These are phyloP conservation scores for Nemapogon koenigi DNA, from an alignment of 2,888 invertebrate genomes.

Conservation along the genomic window DNA sequence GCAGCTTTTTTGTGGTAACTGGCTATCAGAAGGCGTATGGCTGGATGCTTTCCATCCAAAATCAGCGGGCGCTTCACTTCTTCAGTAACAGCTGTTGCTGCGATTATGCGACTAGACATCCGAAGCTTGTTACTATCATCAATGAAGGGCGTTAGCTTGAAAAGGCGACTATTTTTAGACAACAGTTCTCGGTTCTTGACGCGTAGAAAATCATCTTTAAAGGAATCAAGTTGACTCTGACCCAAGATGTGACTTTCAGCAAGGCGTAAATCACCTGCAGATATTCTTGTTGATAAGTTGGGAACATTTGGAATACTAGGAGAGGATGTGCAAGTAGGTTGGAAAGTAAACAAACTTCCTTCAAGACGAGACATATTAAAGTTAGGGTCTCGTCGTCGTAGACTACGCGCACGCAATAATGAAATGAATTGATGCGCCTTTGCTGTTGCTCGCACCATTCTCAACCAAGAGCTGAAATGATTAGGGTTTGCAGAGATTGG, in stretches of 20 bases:
- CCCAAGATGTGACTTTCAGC: neutral
- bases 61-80: constrained; percentile 1
- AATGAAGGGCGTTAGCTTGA: neutral
- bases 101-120: neutral
- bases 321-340: no score
- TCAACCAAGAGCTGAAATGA: constrained; percentile 4
- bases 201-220: neutral
- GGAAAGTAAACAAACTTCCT: no score
- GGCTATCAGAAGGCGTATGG: constrained; percentile 1
- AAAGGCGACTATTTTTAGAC: neutral
- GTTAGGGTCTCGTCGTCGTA: no score
- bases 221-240: neutral
- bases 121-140: constrained; percentile 1
- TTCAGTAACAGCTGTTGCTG: neutral
- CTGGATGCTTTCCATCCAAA: constrained; percentile 4
- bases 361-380: no score
- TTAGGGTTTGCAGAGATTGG: constrained; percentile 3
- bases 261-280: no score
- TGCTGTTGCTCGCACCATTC: neutral
- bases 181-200: neutral
- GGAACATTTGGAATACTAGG: no score
- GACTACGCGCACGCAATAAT: no score
- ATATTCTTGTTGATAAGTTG: no score
- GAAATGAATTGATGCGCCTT: no score
- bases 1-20: constrained; percentile 2